A percentile compares a stretch with the other conserved stretches of the same genome.
These are phyloP conservation scores for Acanthosepion pharaonis DNA, from an alignment of 2,888 invertebrate species.

Conservation along the genomic window DNA sequence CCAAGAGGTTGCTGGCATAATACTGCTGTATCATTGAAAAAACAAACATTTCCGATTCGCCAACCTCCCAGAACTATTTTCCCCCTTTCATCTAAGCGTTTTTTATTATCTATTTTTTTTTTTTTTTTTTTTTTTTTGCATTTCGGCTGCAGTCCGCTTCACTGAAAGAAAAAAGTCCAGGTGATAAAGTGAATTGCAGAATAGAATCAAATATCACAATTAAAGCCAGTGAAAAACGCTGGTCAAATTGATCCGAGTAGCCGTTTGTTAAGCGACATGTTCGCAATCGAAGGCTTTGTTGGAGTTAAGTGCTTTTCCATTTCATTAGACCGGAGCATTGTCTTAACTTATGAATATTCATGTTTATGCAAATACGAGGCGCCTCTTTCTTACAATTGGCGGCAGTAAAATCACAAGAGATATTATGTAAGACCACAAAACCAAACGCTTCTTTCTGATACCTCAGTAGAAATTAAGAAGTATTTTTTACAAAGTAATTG, in stretches of 20 bases:
- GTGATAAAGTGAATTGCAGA: not conserved
- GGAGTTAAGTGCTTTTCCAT: not conserved
- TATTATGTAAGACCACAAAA: not conserved
- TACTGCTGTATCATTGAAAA: not conserved
- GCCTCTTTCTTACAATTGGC: not conserved
- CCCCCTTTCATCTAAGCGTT: not conserved
- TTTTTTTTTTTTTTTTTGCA: not conserved
- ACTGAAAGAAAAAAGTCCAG: not conserved
- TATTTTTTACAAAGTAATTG: not conserved
- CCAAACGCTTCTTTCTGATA: not conserved
- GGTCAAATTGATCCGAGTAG: not conserved
- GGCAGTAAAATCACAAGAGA: not conserved
- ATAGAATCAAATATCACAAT: not conserved
- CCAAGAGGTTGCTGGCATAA: not conserved
- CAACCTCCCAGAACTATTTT: not conserved
- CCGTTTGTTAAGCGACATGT: slow-evolving; percentile 33
- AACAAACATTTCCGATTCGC: slow-evolving; percentile 33
- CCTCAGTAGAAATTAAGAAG: not conserved
- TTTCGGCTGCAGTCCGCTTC: not conserved
- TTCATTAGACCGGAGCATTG: not conserved
- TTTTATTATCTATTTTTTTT: not conserved
- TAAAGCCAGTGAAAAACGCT: not conserved
- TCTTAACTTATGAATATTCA: not conserved
- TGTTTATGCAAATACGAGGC: not conserved
- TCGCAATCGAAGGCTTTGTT: not conserved